Evolutionary conservation across 2,797 vertebrate genomes (phyloP).

Genomic region (Halcyon chelicuti): DNA sequence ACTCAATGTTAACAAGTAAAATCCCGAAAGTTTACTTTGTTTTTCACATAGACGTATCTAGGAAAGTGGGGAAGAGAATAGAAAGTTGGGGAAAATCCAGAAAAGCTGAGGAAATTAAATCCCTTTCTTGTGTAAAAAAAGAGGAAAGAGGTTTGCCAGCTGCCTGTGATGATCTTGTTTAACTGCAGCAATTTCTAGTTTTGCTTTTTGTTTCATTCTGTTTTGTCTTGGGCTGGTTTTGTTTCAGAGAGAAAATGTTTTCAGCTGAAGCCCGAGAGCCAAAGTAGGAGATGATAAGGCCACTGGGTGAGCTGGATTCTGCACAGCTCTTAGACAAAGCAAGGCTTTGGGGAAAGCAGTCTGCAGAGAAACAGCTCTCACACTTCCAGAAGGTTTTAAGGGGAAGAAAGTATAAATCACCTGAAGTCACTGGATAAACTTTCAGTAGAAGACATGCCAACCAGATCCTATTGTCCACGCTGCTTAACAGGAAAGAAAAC

Average conservation of each 20-base stretch:
- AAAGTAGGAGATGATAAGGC: background rate
- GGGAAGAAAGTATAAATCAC: background rate
- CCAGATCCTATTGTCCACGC: background rate
- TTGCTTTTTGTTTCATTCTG: fast-evolving
- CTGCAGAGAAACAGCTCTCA: background rate
- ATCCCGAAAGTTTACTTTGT: background rate
- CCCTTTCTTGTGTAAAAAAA: background rate
- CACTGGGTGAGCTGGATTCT: background rate
- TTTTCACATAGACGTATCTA: background rate
- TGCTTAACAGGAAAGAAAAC: background rate
- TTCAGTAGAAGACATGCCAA: background rate
- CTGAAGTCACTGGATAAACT: background rate
- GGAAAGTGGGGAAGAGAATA: background rate
- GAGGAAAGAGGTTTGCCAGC: background rate
- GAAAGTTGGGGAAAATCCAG: background rate
- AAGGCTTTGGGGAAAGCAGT: background rate
- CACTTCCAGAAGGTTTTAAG: background rate
- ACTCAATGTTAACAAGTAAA: background rate
- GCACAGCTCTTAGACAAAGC: background rate
- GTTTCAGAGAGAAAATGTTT: background rate
- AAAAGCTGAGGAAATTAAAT: background rate
- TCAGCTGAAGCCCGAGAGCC: background rate
- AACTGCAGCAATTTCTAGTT: background rate
- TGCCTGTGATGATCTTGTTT: background rate
- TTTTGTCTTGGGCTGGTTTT: background rate